phyloP scores from a whole-genome alignment of 2,888 invertebrate genomes.

The Lottia scabra region DNA sequence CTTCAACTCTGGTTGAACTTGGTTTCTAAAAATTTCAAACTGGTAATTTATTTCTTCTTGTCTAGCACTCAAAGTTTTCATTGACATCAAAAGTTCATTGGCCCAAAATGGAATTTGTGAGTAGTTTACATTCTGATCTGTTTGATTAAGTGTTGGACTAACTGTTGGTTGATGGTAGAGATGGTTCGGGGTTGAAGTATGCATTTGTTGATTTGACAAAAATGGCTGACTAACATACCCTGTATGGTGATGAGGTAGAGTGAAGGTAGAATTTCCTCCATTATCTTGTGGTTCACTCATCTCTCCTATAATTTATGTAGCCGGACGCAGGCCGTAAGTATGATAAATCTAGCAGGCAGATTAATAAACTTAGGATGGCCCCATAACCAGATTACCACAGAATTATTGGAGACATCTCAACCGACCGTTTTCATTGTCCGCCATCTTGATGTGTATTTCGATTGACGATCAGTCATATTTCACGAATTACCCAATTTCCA shows the following conservation, averaged over 20 bases:
- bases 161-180: background rate
- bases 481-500: no score
- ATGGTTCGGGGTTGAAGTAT: background rate
- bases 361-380: no score
- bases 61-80: background rate
- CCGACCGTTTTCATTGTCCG: no score
- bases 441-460: no score
- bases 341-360: no score
- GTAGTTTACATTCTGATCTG: background rate
- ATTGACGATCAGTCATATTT: no score
- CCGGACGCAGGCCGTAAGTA: no score
- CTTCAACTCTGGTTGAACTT: background rate
- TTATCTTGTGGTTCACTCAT: no score
- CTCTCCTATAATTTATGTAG: no score
- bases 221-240: background rate
- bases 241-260: background rate
- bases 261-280: background rate
- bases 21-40: background rate
- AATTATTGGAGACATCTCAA: no score
- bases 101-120: background rate
- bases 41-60: background rate
- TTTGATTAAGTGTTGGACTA: background rate
- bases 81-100: background rate
- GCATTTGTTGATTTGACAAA: background rate
- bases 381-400: no score